Conservation (phyloP, 2,888 invertebrate species). For the Phaedon cochleariae region DNA sequence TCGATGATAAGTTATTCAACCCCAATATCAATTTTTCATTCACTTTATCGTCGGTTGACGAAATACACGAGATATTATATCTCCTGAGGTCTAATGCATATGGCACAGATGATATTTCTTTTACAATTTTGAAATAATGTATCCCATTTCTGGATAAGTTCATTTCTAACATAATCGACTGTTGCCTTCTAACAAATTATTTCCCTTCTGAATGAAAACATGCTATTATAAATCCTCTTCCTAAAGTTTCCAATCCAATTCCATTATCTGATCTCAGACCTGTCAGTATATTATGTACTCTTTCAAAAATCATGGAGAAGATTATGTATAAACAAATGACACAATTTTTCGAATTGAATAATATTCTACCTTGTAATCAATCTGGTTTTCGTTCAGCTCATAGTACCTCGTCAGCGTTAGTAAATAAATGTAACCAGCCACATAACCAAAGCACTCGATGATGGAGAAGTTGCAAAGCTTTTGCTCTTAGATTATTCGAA, state of each 20-base stretch:
- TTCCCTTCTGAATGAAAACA: background rate
- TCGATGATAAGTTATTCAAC: background rate
- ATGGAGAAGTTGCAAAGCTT: background rate
- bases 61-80: background rate
- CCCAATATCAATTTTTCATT: background rate
- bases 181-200: background rate
- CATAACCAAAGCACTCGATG: background rate
- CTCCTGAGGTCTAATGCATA: background rate
- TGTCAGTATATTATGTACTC: background rate
- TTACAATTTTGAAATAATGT: background rate
- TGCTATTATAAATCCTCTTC: background rate
- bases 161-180: background rate
- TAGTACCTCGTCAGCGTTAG: background rate
- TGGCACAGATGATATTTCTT: background rate
- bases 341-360: background rate
- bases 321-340: background rate
- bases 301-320: background rate
- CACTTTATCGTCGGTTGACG: background rate
- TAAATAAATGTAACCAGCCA: background rate
- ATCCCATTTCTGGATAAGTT: background rate
- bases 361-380: background rate
- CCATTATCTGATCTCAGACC: background rate
- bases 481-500: background rate
- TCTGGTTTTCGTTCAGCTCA: constrained; percentile 55
- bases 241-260: background rate